Evolutionary conservation across 2,888 invertebrate species (phyloP).

Genomic region (Mesoligia furuncula): DNA sequence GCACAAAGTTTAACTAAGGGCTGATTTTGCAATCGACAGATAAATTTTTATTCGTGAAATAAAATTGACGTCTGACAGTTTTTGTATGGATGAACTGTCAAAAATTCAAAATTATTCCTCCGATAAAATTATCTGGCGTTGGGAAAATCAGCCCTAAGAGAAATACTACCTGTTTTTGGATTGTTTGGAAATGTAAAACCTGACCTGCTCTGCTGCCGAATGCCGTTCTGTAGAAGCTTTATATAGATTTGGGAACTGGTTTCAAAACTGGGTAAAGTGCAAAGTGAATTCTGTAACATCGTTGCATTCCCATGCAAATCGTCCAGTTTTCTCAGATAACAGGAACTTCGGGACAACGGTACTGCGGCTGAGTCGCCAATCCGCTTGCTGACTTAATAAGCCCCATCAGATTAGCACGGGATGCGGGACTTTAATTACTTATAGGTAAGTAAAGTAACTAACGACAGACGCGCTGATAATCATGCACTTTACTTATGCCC

Average conservation of each 20-base stretch:
- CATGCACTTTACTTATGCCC: neutral
- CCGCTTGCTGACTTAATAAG: slow-evolving; percentile 12
- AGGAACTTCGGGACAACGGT: slow-evolving; percentile 59
- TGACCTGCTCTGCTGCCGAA: neutral
- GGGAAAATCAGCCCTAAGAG: too few species aligned
- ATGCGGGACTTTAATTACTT: slow-evolving; percentile 21
- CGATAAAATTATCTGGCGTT: too few species aligned
- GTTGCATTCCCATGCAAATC: slow-evolving; percentile 56
- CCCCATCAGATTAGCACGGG: slow-evolving; percentile 18
- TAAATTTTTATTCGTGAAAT: too few species aligned
- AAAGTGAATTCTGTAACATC: slow-evolving; percentile 35
- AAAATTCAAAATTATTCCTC: too few species aligned
- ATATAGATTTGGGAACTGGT: slow-evolving; percentile 35
- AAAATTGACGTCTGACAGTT: too few species aligned
- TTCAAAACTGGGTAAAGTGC: slow-evolving; percentile 39
- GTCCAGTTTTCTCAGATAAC: slow-evolving; percentile 48
- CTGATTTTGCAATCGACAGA: too few species aligned
- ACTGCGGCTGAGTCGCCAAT: slow-evolving; percentile 27
- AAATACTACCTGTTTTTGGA: too few species aligned
- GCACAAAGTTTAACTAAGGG: too few species aligned
- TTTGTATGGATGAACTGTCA: too few species aligned
- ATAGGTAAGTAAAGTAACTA: neutral
- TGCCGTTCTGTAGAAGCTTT: slow-evolving; percentile 2
- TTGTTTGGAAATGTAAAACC: neutral
- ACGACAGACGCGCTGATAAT: neutral